Evolutionary conservation across 2,113 vertebrate species (phyloP).

Genomic region (Lasiurus borealis): DNA sequence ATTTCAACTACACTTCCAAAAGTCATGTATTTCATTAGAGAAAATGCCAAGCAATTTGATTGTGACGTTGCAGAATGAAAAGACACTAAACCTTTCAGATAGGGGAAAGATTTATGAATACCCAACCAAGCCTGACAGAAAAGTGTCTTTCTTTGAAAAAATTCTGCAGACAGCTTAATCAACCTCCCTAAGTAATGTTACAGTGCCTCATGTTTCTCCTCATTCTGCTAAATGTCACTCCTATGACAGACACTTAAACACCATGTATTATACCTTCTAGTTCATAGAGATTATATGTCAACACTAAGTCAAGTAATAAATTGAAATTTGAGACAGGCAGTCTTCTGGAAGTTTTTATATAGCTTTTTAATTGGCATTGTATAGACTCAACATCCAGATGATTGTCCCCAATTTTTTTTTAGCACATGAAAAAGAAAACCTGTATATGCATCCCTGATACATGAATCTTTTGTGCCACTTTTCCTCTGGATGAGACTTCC

Average conservation of each 20-base stretch:
- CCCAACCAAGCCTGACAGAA: neutral
- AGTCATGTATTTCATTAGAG: neutral
- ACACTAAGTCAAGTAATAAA: neutral
- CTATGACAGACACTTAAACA: neutral
- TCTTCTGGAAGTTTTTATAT: neutral
- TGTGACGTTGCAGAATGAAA: neutral
- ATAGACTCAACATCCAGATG: neutral
- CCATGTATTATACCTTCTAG: neutral
- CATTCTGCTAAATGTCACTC: neutral
- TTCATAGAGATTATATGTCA: neutral
- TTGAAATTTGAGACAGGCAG: neutral
- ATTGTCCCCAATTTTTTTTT: neutral
- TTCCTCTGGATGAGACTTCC: conserved; percentile 7
- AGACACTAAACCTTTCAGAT: neutral
- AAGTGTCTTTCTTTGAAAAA: neutral
- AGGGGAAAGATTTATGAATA: neutral
- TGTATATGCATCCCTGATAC: neutral
- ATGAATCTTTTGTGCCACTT: neutral
- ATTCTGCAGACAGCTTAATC: neutral
- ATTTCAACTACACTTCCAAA: neutral
- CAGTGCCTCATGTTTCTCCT: neutral
- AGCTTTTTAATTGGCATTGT: neutral
- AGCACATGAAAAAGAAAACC: neutral
- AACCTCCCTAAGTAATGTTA: neutral
- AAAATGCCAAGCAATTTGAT: neutral